A percentile compares a stretch with the other conserved stretches of the same genome.
phyloP scores from a whole-genome alignment of 1,140 invertebrate species.

The Pseudomyrmex flavicornis region DNA sequence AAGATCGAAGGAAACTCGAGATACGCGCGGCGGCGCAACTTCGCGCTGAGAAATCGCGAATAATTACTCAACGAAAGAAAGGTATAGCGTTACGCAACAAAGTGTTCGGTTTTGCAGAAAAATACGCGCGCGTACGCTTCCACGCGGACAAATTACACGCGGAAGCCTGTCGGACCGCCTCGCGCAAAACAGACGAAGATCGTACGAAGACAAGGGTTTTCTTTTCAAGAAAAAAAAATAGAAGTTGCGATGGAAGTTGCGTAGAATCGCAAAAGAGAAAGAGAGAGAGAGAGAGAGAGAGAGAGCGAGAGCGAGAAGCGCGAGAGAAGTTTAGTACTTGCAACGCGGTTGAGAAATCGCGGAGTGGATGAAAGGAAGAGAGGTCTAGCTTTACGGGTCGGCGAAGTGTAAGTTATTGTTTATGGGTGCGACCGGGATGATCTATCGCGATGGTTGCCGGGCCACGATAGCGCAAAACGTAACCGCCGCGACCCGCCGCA shows the following conservation, averaged over 20 bases:
- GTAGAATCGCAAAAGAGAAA: background rate
- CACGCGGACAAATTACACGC: constrained; percentile 64
- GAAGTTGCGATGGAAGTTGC: constrained; percentile 40
- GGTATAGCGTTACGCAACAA: constrained; percentile 58
- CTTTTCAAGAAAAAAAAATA: constrained; percentile 39
- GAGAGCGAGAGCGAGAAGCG: background rate
- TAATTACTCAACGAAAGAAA: constrained; percentile 58
- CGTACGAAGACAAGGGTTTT: constrained; percentile 47
- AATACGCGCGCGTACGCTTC: constrained; percentile 46
- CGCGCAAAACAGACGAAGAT: constrained; percentile 1
- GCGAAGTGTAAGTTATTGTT: constrained; percentile 81
- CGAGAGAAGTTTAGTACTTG: constrained; percentile 33
- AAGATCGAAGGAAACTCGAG: constrained; percentile 52
- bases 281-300: background rate
- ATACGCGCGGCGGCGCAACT: constrained; percentile 7
- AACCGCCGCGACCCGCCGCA: constrained; percentile 68
- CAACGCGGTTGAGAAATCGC: constrained; percentile 54
- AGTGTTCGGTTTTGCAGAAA: constrained; percentile 24
- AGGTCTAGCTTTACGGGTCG: constrained; percentile 63
- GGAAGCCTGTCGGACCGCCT: constrained; percentile 51
- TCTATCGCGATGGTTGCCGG: constrained; percentile 78
- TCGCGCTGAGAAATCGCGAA: constrained; percentile 40
- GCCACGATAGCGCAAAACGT: constrained; percentile 78
- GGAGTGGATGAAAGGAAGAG: constrained; percentile 10
- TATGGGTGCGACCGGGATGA: constrained; percentile 77